Percentiles rank a stretch among this genome's conserved stretches.
phyloP scores from a whole-genome alignment of 2,888 invertebrate genomes.

The Perizoma flavofasciatum region DNA sequence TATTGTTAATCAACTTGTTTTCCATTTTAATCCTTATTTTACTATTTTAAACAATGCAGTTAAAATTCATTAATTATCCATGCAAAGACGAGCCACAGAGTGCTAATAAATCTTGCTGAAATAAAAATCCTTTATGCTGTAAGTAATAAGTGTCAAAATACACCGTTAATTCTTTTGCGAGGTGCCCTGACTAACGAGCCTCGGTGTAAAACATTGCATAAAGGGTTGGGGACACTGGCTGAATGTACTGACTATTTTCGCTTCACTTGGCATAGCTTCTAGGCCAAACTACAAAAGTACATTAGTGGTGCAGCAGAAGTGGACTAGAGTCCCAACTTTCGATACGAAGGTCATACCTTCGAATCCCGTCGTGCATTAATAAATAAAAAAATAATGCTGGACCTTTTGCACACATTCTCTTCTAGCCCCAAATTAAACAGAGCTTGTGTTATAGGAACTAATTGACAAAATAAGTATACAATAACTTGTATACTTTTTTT shows the following conservation, averaged over 20 bases:
- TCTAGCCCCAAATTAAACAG: too few relatives aligned
- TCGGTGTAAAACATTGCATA: constrained; percentile 60
- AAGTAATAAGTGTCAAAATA: constrained; percentile 78
- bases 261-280: constrained; percentile 7
- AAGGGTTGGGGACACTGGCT: constrained; percentile 26
- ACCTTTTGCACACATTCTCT: too few relatives aligned
- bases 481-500: too few relatives aligned
- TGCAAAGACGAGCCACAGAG: constrained; percentile 35
- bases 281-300: too few relatives aligned
- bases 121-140: constrained; percentile 50
- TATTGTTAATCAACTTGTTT: background rate
- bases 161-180: constrained; percentile 74
- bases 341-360: too few relatives aligned
- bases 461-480: too few relatives aligned
- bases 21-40: constrained; percentile 1
- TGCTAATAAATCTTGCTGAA: constrained; percentile 59
- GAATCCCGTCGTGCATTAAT: too few relatives aligned
- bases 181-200: constrained; percentile 74
- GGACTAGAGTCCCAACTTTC: too few relatives aligned
- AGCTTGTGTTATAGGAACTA: too few relatives aligned
- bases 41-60: constrained; percentile 16
- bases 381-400: too few relatives aligned
- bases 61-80: constrained; percentile 35
- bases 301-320: too few relatives aligned
- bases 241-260: background rate